Evolutionary conservation across 2,888 invertebrate species (phyloP).

Genomic region (Caenorhabditis panamensis): DNA sequence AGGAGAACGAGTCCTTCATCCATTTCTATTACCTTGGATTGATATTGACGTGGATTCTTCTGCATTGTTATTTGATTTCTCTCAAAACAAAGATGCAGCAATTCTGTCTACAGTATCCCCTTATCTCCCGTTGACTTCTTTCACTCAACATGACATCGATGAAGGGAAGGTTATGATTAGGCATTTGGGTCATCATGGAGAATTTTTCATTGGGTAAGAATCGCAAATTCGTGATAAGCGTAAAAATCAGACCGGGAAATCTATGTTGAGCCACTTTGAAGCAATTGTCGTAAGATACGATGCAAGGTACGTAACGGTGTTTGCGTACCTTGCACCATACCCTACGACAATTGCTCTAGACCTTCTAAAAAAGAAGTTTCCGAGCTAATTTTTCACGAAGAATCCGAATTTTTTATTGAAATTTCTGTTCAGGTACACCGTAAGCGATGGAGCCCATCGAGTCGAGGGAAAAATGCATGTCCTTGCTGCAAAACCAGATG

Average conservation of each 20-base stretch:
- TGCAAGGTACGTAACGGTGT: not conserved
- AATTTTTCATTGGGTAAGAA: constrained; percentile 48
- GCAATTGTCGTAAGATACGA: not conserved
- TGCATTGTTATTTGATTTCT: constrained; percentile 71
- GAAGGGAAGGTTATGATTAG: constrained; percentile 70
- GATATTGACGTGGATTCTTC: constrained; percentile 74
- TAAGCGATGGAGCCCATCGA: constrained; percentile 73
- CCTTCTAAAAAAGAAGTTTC: too few species aligned
- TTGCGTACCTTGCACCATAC: not conserved
- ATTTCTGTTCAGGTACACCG: constrained; percentile 70
- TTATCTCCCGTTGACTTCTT: constrained; percentile 66
- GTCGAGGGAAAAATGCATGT: constrained; percentile 66
- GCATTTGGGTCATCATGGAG: constrained; percentile 68
- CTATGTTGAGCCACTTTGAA: not conserved
- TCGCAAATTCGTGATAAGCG: not conserved
- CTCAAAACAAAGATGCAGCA: constrained; percentile 67
- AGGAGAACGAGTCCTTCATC: constrained; percentile 75
- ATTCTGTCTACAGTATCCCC: constrained; percentile 72
- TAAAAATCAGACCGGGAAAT: too few species aligned
- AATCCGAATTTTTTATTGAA: not conserved
- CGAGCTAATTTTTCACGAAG: not conserved
- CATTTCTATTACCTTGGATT: constrained; percentile 74
- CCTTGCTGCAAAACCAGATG: constrained; percentile 68
- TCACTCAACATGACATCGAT: constrained; percentile 66
- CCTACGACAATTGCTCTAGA: not conserved